Evolutionary conservation across 1,140 invertebrate species (phyloP).

Genomic region (Octopus sinensis): DNA sequence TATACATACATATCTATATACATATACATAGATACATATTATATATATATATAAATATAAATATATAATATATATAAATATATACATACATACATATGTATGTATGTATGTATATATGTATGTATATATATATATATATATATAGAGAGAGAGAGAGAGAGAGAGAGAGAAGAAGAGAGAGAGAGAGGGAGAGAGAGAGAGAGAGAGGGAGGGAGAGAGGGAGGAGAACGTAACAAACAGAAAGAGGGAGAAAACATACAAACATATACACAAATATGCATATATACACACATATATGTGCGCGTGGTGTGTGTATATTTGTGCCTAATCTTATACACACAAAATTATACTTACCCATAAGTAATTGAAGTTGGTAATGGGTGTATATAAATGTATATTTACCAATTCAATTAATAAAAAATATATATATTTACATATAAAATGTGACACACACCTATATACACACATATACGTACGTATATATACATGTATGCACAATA

Average conservation of each 20-base stretch:
- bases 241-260: neutral
- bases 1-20: neutral
- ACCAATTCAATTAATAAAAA: neutral
- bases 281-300: neutral
- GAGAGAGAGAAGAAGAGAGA: no score
- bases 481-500: neutral
- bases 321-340: neutral
- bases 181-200: no score
- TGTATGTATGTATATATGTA: neutral
- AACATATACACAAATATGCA: neutral
- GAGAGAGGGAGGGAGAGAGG: no score
- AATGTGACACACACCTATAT: neutral
- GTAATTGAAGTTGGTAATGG: neutral
- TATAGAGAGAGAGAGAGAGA: no score
- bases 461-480: neutral
- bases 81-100: neutral
- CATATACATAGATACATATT: neutral
- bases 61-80: no score
- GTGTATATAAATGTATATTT: neutral
- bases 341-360: neutral
- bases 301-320: neutral
- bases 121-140: neutral
- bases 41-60: neutral
- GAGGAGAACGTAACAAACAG: no score
- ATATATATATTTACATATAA: neutral